phyloP scores from a whole-genome alignment of 1,140 invertebrate genomes.

The Mercenaria mercenaria region DNA sequence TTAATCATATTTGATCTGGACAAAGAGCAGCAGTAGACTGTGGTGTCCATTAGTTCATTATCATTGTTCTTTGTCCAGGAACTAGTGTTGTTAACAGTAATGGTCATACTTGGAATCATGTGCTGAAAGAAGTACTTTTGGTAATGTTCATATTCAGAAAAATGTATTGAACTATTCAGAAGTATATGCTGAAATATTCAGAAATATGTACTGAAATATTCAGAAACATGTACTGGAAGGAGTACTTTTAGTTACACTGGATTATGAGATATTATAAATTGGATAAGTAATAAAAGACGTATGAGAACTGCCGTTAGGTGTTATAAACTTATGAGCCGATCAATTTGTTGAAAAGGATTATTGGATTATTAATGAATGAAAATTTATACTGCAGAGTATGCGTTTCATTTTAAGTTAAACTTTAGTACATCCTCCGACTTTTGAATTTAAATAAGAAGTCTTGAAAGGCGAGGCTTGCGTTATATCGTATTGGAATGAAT shows the following conservation, averaged over 20 bases:
- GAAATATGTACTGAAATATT: too few relatives aligned
- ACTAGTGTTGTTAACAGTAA: too few relatives aligned
- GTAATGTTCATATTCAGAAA: too few relatives aligned
- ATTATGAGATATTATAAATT: too few relatives aligned
- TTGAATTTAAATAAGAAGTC: neutral
- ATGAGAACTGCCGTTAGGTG: too few relatives aligned
- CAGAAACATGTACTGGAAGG: too few relatives aligned
- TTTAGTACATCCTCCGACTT: neutral
- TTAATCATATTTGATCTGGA: slow-evolving; percentile 41
- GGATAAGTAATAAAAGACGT: too few relatives aligned
- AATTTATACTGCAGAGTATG: neutral
- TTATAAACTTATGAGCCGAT: neutral
- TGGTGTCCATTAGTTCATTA: neutral
- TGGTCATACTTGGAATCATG: too few relatives aligned
- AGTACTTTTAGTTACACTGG: too few relatives aligned
- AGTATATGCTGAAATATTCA: too few relatives aligned
- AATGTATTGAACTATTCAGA: too few relatives aligned
- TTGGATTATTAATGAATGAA: neutral
- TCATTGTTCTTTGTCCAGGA: neutral
- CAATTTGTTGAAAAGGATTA: neutral
- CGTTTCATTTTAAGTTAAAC: neutral
- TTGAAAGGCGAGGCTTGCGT: neutral
- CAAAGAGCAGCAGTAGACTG: slow-evolving; percentile 20
- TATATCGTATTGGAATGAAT: neutral
- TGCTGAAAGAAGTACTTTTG: too few relatives aligned